Evolutionary conservation across 1,140 invertebrate species (phyloP).

Genomic region (Spodoptera litura): DNA sequence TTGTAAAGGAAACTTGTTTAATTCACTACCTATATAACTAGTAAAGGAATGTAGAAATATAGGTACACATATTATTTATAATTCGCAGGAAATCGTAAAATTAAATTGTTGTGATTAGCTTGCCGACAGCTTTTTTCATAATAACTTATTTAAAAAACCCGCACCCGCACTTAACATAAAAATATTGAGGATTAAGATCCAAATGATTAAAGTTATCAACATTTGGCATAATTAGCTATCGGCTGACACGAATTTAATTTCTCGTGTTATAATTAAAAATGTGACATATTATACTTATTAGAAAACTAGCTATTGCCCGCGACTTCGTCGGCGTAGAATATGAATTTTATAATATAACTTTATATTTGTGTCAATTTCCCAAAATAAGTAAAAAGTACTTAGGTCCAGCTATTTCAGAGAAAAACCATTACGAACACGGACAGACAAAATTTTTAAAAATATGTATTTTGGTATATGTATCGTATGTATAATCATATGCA

Average conservation of each 20-base stretch:
- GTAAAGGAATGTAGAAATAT: too few species aligned
- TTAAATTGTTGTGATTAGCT: neutral
- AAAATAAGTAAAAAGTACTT: too few species aligned
- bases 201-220: too few species aligned
- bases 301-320: neutral
- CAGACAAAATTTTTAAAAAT: too few species aligned
- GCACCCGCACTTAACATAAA: neutral
- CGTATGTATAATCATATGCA: too few species aligned
- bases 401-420: too few species aligned
- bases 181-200: neutral
- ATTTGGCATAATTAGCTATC: conserved; percentile 10
- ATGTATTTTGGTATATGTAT: too few species aligned
- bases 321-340: too few species aligned
- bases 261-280: conserved; percentile 27
- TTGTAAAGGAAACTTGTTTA: neutral
- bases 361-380: too few species aligned
- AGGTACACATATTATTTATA: neutral
- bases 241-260: conserved; percentile 6
- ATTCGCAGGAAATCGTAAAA: conserved; percentile 22
- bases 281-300: conserved; percentile 11
- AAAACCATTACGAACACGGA: too few species aligned
- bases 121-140: too few species aligned
- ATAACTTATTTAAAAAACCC: neutral
- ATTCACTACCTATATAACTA: conserved; percentile 8
- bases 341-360: too few species aligned